Evolutionary conservation across 2,888 invertebrate species (phyloP).

Genomic region (Calameuta filiformis): DNA sequence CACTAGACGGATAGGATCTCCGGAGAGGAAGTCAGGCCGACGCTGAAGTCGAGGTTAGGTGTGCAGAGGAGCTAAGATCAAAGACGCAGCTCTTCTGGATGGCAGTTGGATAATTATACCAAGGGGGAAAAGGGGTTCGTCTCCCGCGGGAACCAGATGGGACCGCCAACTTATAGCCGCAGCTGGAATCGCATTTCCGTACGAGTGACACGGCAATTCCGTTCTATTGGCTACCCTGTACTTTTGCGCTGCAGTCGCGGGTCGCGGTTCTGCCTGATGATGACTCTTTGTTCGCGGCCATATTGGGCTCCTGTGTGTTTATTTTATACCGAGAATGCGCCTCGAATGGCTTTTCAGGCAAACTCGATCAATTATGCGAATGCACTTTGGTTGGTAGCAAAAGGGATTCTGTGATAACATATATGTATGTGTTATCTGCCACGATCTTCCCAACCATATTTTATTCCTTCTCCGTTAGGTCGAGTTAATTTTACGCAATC

Average conservation of each 20-base stretch:
- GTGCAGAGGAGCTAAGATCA: not conserved
- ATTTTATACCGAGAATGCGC: not conserved
- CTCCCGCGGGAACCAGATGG: not conserved
- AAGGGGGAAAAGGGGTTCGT: not conserved
- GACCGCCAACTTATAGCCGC: slow-evolving; percentile 2
- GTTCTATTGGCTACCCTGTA: not conserved
- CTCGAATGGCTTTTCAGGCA: slow-evolving; percentile 10
- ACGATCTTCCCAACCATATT: too few species aligned
- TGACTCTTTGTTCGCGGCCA: not conserved
- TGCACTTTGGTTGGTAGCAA: not conserved
- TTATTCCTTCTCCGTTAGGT: too few species aligned
- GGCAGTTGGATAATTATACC: slow-evolving; percentile 2
- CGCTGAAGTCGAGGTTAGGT: not conserved
- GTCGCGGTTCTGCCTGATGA: not conserved
- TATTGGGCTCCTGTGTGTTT: not conserved
- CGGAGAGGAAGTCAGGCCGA: not conserved
- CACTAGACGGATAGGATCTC: not conserved
- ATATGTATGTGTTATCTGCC: not conserved
- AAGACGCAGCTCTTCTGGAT: slow-evolving; percentile 8
- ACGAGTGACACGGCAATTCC: not conserved
- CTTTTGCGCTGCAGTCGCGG: not conserved
- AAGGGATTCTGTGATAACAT: not conserved
- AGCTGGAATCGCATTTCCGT: slow-evolving; percentile 1
- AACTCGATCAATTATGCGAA: slow-evolving; percentile 8
- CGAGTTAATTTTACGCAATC: too few species aligned